Evolutionary conservation across 1,140 invertebrate genomes (phyloP).

Genomic region (Delia radicum): DNA sequence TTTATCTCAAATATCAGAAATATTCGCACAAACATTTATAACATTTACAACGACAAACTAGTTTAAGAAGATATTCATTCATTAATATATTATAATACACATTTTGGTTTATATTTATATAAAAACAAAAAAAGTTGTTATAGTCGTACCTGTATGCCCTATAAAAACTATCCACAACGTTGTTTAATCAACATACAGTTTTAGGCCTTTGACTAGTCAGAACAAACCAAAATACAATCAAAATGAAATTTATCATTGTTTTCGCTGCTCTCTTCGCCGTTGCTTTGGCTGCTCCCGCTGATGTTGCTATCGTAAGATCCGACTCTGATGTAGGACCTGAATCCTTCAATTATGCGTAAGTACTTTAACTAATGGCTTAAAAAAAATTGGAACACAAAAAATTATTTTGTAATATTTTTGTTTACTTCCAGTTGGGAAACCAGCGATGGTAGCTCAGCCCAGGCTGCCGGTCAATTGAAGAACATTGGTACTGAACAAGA

Average conservation of each 20-base stretch:
- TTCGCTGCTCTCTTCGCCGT: slow-evolving; percentile 41
- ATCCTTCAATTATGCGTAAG: slow-evolving; percentile 57
- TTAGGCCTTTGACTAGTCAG: background rate
- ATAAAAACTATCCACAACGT: background rate
- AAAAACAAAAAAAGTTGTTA: too few relatives aligned
- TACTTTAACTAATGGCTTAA: background rate
- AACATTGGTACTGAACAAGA: slow-evolving; percentile 53
- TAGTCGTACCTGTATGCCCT: too few relatives aligned
- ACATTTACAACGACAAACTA: too few relatives aligned
- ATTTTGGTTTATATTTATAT: too few relatives aligned
- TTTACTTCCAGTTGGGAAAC: slow-evolving; percentile 56
- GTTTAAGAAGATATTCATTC: too few relatives aligned
- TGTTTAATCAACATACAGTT: background rate
- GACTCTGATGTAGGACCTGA: slow-evolving; percentile 43
- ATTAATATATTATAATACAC: too few relatives aligned
- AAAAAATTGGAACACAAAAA: background rate
- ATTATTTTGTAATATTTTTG: background rate
- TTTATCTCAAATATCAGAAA: too few relatives aligned
- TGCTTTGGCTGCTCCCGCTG: slow-evolving; percentile 38
- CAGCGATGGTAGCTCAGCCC: slow-evolving; percentile 64
- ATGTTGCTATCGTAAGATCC: slow-evolving; percentile 46
- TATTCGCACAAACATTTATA: too few relatives aligned
- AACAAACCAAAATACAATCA: slow-evolving; percentile 22
- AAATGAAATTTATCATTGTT: slow-evolving; percentile 35
- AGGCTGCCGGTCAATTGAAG: slow-evolving; percentile 64